These are phyloP conservation scores for Acanthiza pusilla DNA, from an alignment of 2,797 vertebrate species.

Conservation along the genomic window DNA sequence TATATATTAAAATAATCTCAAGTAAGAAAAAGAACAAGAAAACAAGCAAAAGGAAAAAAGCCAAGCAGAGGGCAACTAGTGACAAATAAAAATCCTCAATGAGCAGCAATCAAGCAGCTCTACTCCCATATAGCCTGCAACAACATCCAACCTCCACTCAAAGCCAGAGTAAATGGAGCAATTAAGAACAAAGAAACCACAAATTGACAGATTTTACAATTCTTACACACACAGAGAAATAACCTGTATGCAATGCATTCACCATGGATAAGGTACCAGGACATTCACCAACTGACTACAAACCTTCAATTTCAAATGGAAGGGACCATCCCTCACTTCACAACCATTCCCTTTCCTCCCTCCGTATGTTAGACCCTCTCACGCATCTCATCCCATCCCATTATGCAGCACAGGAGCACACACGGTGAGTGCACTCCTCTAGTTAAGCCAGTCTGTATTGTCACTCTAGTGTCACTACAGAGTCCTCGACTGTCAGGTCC, in stretches of 20 bases:
- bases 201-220: not conserved
- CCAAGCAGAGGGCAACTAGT: not conserved
- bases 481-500: fast-evolving
- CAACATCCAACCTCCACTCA: not conserved
- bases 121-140: not conserved
- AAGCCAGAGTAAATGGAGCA: not conserved
- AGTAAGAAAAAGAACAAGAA: not conserved
- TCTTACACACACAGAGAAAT: not conserved
- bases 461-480: too few relatives aligned
- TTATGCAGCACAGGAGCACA: fast-evolving
- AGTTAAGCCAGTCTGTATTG: not conserved
- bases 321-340: fast-evolving
- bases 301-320: not conserved
- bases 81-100: not conserved
- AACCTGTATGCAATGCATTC: not conserved
- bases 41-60: not conserved
- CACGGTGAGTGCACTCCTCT: fast-evolving
- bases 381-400: not conserved
- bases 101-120: not conserved
- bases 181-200: slow-evolving; percentile 36
- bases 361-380: fast-evolving
- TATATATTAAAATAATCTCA: not conserved
- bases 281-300: not conserved
- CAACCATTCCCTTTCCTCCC: not conserved
- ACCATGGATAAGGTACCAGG: not conserved